Conservation (phyloP, 1,140 invertebrate genomes). For the Atta texana region DNA sequence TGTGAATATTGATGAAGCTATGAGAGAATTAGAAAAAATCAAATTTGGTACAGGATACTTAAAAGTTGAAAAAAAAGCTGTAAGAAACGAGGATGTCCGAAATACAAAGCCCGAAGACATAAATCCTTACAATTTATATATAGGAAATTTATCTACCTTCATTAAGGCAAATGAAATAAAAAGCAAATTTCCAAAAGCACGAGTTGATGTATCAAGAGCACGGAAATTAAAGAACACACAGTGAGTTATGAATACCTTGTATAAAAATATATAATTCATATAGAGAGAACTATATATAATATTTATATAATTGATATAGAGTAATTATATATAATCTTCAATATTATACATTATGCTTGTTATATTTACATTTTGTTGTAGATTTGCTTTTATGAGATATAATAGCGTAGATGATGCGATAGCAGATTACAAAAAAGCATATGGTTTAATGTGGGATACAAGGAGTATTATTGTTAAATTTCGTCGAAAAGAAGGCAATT, state of each 20-base stretch:
- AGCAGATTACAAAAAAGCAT: conserved; percentile 88
- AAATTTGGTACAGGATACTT: conserved; percentile 88
- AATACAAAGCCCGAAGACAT: conserved; percentile 87
- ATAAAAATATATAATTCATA: neutral
- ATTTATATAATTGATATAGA: neutral
- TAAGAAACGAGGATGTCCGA: conserved; percentile 86
- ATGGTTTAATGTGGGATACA: conserved; percentile 88
- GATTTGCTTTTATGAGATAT: conserved; percentile 89
- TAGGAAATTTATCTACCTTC: conserved; percentile 89
- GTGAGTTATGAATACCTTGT: conserved; percentile 72
- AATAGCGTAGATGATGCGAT: conserved; percentile 88
- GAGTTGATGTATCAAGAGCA: conserved; percentile 87
- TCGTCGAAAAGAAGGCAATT: conserved; percentile 87
- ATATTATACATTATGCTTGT: neutral
- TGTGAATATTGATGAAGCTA: conserved; percentile 87
- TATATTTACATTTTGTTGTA: conserved; percentile 68
- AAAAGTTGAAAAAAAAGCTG: conserved; percentile 88
- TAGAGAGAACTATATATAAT: no score
- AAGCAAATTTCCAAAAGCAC: conserved; percentile 87
- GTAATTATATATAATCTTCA: neutral
- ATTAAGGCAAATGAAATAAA: conserved; percentile 89
- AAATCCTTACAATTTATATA: conserved; percentile 90
- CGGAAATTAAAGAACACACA: conserved; percentile 89
- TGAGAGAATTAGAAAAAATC: conserved; percentile 88
- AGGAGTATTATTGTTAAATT: conserved; percentile 89